These are phyloP conservation scores for Zaprionus ghesquierei DNA, from an alignment of 1,140 invertebrate species.

Conservation along the genomic window DNA sequence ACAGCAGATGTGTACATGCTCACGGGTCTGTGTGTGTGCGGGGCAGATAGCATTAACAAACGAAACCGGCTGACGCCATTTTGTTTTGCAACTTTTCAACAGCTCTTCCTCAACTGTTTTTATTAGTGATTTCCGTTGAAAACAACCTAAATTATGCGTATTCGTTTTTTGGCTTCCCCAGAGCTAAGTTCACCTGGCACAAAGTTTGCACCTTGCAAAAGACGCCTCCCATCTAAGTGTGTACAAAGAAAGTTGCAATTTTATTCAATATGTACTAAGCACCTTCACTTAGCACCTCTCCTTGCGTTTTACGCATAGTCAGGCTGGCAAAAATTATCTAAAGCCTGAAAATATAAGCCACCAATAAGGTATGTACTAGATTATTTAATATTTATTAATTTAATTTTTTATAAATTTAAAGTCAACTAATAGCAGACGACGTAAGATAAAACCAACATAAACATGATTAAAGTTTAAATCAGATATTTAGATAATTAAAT, in stretches of 20 bases:
- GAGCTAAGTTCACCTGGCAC: conserved; percentile 12
- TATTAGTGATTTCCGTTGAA: conserved; percentile 78
- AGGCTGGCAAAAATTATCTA: no score
- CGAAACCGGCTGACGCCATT: conserved; percentile 65
- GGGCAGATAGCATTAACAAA: conserved; percentile 63
- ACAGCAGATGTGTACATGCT: conserved; percentile 2
- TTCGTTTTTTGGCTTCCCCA: background rate
- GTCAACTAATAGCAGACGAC: no score
- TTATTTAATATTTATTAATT: no score
- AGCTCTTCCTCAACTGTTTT: conserved; percentile 68
- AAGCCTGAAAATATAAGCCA: no score
- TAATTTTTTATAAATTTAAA: no score
- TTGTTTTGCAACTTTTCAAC: conserved; percentile 77
- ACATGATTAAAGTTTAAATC: no score
- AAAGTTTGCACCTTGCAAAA: conserved; percentile 3
- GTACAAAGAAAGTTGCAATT: background rate
- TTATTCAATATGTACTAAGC: background rate
- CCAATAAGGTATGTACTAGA: no score
- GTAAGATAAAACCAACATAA: no score
- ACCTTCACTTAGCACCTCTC: no score
- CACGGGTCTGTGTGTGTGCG: conserved; percentile 25
- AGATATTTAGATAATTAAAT: no score
- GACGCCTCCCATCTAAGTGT: background rate
- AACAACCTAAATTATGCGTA: conserved; percentile 67
- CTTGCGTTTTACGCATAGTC: no score